Base-by-base conservation (phyloP, 2,113 vertebrate genomes). In the Galeopterus variegatus region DNA sequence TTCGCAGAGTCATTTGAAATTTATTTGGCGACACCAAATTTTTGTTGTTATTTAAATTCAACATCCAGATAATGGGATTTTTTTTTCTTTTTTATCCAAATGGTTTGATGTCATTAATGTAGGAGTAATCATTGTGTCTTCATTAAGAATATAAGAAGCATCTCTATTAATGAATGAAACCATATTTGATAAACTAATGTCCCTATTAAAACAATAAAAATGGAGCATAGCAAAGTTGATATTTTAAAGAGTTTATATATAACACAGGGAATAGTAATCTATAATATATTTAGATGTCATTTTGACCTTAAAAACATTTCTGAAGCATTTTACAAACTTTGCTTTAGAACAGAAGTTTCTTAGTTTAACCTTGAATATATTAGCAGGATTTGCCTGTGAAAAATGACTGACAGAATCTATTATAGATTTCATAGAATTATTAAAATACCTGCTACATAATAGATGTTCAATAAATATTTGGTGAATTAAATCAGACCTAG, bases 31-130 rank as follows among this genome's bases (percentile, higher is more conserved):
- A 48, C 52, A 72, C 54, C 54, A 95, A 87, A 85, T 90, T 26
- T 88, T 90, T 67, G 56, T 13, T 56, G 80, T 83, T 89, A 91
- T 56, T 93, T 88, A 90, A 97, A 91, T 26, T 94, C 50, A 96
- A 93, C 50, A 95, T 94, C 50, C 91, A 86, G 77, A 80, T 81
- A 80, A 84, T 93, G 54, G 26, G 17, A 33, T 26, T 36, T 82
- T 82, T 62, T 86, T 72, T 58, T 41, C 65, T 56, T 94, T 69
- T 88, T 84, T 72, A 85, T 84, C 33, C 36, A 95, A 93, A 94
- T 81, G 70, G 80, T 81, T 85, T 76, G 31, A 83, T 81, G 41
- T 28, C 52, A 56, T 65, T 21, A 62, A 36, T 17, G 9, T 26
- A 95, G 41, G 41, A 41, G 41, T 45, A 70, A 70, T 31, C 17